Conservation (phyloP, 2,797 vertebrate genomes). For the Lates japonicus region DNA sequence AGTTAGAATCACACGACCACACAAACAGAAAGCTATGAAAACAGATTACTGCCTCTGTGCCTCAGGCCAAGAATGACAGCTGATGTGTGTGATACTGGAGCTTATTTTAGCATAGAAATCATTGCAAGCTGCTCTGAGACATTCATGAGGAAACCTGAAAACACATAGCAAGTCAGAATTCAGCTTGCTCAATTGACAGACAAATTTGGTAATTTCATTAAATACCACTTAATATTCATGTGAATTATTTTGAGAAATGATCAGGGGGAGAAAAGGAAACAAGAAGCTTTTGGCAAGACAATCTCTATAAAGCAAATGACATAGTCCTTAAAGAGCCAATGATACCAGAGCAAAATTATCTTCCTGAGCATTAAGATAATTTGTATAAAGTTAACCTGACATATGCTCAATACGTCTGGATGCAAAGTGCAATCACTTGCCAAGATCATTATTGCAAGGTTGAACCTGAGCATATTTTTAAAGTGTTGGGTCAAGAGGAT, state of each 20-base stretch:
- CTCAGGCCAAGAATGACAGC: not conserved
- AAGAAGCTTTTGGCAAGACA: not conserved
- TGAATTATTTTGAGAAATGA: slow-evolving; percentile 10
- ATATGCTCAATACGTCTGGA: slow-evolving; percentile 29
- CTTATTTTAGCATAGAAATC: not conserved
- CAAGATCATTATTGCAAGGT: slow-evolving; percentile 7
- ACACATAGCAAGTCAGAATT: slow-evolving; percentile 7
- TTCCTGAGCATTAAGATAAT: slow-evolving; percentile 1
- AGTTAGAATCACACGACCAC: not conserved
- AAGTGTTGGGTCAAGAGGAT: not conserved
- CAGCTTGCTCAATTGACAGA: not conserved
- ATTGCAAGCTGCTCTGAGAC: not conserved
- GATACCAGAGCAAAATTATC: not conserved
- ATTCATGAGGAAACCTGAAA: not conserved
- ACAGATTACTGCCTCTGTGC: not conserved
- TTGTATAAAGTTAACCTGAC: slow-evolving; percentile 34
- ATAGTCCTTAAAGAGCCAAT: not conserved
- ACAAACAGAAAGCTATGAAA: not conserved
- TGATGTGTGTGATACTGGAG: not conserved
- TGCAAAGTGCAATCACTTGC: slow-evolving; percentile 22
- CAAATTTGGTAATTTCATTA: no score
- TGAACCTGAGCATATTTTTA: not conserved
- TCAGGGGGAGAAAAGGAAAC: slow-evolving; percentile 2
- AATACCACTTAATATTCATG: not conserved
- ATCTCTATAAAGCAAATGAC: slow-evolving; percentile 19